These are phyloP conservation scores for Chrysopa pallens DNA, from an alignment of 1,140 invertebrate species.

Conservation along the genomic window DNA sequence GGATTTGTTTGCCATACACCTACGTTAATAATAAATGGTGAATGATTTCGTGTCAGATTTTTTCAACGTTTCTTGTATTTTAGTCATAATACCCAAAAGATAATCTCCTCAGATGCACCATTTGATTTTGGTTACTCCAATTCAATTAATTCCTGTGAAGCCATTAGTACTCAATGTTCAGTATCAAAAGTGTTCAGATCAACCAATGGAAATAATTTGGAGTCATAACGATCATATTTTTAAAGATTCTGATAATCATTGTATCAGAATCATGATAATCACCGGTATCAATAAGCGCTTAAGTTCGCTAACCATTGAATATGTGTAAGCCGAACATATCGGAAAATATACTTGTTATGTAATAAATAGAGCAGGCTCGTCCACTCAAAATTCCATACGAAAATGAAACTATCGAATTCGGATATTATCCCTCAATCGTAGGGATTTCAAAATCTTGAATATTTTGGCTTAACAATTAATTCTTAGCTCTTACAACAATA, in stretches of 20 bases:
- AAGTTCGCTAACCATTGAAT: slow-evolving; percentile 51
- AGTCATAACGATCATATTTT: slow-evolving; percentile 25
- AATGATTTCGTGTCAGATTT: not conserved
- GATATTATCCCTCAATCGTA: too few species aligned
- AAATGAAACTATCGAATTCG: too few species aligned
- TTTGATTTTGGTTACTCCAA: slow-evolving; percentile 1
- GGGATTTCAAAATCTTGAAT: too few species aligned
- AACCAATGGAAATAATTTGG: slow-evolving; percentile 44
- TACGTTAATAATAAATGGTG: slow-evolving; percentile 47
- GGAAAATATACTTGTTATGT: slow-evolving; percentile 41
- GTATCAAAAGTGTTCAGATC: slow-evolving; percentile 42
- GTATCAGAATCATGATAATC: slow-evolving; percentile 29
- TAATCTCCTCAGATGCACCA: too few species aligned
- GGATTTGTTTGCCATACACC: slow-evolving; percentile 39
- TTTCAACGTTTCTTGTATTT: too few species aligned
- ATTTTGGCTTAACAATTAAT: too few species aligned
- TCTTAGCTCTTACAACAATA: too few species aligned
- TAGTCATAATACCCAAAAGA: too few species aligned
- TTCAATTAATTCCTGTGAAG: slow-evolving; percentile 29
- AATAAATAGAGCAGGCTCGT: slow-evolving; percentile 29
- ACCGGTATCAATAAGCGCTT: slow-evolving; percentile 53
- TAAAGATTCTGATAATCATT: slow-evolving; percentile 15
- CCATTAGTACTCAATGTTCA: slow-evolving; percentile 31
- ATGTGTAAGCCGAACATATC: slow-evolving; percentile 29
- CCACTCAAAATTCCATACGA: too few species aligned